These are phyloP conservation scores for Alfaro cultratus DNA, from an alignment of 2,797 vertebrate species.

Conservation along the genomic window DNA sequence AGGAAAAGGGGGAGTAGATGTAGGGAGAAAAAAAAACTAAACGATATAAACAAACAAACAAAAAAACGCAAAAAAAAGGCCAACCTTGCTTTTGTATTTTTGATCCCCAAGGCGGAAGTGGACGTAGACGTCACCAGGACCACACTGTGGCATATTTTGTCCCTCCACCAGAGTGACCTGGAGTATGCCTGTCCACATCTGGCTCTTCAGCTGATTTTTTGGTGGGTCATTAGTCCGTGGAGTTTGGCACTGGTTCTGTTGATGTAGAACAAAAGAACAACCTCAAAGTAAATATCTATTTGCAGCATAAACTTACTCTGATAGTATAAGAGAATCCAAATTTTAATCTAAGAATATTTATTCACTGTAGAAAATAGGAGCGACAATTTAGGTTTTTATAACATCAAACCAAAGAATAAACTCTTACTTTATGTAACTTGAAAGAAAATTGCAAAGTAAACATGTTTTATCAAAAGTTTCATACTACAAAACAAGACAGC, in stretches of 20 bases:
- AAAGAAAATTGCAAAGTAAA: background rate
- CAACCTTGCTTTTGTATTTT: constrained; percentile 95
- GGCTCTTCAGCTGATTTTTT: constrained; percentile 81
- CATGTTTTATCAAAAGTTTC: background rate
- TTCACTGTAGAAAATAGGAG: background rate
- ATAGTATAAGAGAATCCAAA: background rate
- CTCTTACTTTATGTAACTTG: background rate
- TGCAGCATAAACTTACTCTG: background rate
- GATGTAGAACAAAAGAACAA: constrained; percentile 37
- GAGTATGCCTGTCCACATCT: constrained; percentile 89
- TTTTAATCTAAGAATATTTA: background rate
- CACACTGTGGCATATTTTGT: constrained; percentile 84
- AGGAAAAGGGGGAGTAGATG: constrained; percentile 16
- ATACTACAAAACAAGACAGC: background rate
- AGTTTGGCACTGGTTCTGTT: constrained; percentile 51
- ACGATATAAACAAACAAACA: background rate
- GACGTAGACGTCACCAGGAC: constrained; percentile 87
- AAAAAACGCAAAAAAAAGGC: constrained; percentile 11
- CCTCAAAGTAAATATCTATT: background rate
- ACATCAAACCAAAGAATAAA: background rate
- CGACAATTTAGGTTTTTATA: background rate
- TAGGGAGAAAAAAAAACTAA: background rate
- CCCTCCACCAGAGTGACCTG: constrained; percentile 91
- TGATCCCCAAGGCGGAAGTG: constrained; percentile 92
- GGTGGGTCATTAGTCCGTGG: constrained; percentile 72